Conservation (phyloP, 2,797 vertebrate species). For the Micromesistius poutassou region DNA sequence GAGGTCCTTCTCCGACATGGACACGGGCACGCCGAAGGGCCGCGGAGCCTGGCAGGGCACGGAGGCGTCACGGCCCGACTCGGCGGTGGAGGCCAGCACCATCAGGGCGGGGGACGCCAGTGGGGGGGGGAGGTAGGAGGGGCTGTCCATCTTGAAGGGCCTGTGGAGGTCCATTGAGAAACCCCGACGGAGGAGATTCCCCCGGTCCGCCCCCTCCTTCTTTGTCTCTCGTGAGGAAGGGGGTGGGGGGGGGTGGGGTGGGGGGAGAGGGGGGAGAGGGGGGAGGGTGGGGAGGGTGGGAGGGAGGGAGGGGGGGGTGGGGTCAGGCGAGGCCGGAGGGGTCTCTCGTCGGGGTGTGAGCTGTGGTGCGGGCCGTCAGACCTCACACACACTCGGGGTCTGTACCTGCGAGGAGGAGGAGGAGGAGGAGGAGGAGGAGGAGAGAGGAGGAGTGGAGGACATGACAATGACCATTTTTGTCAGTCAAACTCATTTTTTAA, state of each 20-base stretch:
- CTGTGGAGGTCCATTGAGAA: conserved; percentile 97
- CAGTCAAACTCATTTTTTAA: not conserved
- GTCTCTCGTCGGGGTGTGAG: not conserved
- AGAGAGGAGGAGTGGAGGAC: not conserved
- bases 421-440: conserved; percentile 4
- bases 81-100: conserved; percentile 94
- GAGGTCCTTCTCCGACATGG: conserved; percentile 89
- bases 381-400: conserved; percentile 16
- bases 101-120: conserved; percentile 95
- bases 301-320: not conserved
- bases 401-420: conserved; percentile 25
- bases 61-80: conserved; percentile 92
- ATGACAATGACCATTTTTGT: not conserved
- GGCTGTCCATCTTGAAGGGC: conserved; percentile 99
- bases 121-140: conserved; percentile 93
- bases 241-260: conserved; percentile 7
- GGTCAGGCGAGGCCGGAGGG: not conserved
- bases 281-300: not conserved
- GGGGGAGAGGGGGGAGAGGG: not conserved
- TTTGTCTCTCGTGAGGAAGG: conserved; percentile 22
- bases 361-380: not conserved
- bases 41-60: conserved; percentile 92
- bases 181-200: conserved; percentile 54
- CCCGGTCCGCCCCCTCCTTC: conserved; percentile 42
- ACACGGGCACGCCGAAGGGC: conserved; percentile 90